Base-by-base conservation (phyloP, 2,797 vertebrate genomes). In the Sebastes dallii region DNA sequence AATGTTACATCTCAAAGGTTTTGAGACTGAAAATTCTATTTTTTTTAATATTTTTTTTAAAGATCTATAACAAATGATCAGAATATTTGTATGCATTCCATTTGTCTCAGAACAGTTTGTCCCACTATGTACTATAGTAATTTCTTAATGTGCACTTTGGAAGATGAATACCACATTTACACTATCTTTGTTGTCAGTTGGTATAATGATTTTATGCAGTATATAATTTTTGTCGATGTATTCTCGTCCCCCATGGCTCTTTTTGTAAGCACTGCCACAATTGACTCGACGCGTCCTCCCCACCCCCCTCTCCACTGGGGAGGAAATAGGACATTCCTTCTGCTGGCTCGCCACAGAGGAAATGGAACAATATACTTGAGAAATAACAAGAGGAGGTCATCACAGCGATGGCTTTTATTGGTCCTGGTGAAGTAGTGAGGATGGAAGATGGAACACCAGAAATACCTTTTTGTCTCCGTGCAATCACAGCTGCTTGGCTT, bases 261-360 rank as follows among this genome's bases (percentile, higher is more conserved):
- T 71, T 75, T n/a, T 13, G 5, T 54, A 27, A 62, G 70, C 34
- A 55, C 30, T 46, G 22, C 59, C 81, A 78, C 68, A 78, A 62
- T 8, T 73, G 67, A 77, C 25, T 58, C 6, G 2, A 13, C 22
- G 18, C 24, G 16, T 30, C 18, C 55, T 46, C 9, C 24, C 11
- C 14, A 34, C 3, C 71, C 5, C 22, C 42, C 9, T 25, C 39
- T 54, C 61, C 65, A n/a, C 46, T 5, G 9, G 18, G 22, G 71
- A 84, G 86, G 88, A 90, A 91, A 91, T 84, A 59, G 84, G 71
- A 91, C 88, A 88, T 90, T 89, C 86, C 87, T 87, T 75, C 70
- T 70, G 65, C 78, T 70, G 86, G 82, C 82, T 85, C 4, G 50
- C 42, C 72, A 39, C 66, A 76, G 62, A 90, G 91, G 91, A 91